These are phyloP conservation scores for Coremacera marginata DNA, from an alignment of 2,888 invertebrate genomes.

Conservation along the genomic window DNA sequence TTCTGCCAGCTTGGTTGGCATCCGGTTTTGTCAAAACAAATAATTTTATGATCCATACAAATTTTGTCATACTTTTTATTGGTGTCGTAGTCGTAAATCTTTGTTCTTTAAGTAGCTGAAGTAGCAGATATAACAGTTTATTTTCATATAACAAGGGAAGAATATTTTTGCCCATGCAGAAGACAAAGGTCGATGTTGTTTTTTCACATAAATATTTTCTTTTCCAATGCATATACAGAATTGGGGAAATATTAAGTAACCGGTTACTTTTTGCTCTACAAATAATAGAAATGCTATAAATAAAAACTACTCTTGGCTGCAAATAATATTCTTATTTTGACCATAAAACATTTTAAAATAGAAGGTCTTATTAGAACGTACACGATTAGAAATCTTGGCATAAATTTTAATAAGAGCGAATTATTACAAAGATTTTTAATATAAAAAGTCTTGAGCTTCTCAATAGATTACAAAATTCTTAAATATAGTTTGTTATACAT, in stretches of 20 bases:
- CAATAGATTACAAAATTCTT: too few species aligned
- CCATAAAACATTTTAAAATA: too few species aligned
- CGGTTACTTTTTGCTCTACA: background rate
- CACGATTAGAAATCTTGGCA: too few species aligned
- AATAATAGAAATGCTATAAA: background rate
- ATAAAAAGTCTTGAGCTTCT: too few species aligned
- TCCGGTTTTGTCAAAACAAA: constrained; percentile 36
- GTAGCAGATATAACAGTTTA: constrained; percentile 12
- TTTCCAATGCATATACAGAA: background rate
- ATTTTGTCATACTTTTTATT: constrained; percentile 35
- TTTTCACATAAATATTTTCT: background rate
- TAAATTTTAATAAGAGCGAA: too few species aligned
- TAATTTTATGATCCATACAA: constrained; percentile 36
- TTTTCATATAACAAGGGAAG: background rate
- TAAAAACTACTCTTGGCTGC: too few species aligned
- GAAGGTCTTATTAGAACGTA: too few species aligned
- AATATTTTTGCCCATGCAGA: too few species aligned
- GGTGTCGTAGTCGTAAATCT: constrained; percentile 32
- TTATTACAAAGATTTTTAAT: too few species aligned
- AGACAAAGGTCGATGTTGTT: too few species aligned
- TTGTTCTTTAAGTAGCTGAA: constrained; percentile 9
- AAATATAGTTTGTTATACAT: too few species aligned
- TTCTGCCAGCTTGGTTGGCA: background rate
- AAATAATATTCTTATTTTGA: background rate
- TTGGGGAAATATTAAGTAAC: background rate